phyloP scores from a whole-genome alignment of 2,888 invertebrate species.

The Eupeodes latifasciatus region DNA sequence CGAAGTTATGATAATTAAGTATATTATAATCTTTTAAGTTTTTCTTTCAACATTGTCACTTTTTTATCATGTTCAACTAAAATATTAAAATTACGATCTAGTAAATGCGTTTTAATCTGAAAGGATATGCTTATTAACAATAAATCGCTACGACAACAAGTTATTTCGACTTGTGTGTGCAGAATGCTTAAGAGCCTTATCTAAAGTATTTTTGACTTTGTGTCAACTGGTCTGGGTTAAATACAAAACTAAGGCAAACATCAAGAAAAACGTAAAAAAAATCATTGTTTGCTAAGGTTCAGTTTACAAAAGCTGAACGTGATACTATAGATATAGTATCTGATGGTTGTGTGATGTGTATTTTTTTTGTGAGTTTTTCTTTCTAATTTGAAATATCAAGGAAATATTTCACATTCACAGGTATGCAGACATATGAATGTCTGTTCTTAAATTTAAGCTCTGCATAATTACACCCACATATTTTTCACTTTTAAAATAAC shows the following conservation, averaged over 20 bases:
- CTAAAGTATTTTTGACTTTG: conserved; percentile 31
- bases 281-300: conserved; percentile 2
- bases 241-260: conserved; percentile 22
- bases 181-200: neutral
- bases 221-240: conserved; percentile 33
- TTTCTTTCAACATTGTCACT: too few relatives aligned
- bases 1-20: too few relatives aligned
- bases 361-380: conserved; percentile 7
- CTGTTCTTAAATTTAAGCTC: neutral
- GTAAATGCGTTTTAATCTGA: too few relatives aligned
- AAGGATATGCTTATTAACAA: too few relatives aligned
- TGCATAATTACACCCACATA: neutral
- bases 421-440: too few relatives aligned
- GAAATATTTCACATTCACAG: conserved; percentile 29
- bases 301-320: conserved; percentile 57
- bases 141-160: too few relatives aligned
- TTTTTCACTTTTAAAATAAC: too few relatives aligned
- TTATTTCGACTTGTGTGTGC: neutral
- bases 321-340: conserved; percentile 29
- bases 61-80: too few relatives aligned
- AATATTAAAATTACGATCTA: too few relatives aligned
- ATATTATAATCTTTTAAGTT: too few relatives aligned
- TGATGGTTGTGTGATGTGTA: neutral
- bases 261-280: neutral
- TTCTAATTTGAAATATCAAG: conserved; percentile 31